phyloP scores from a whole-genome alignment of 2,888 invertebrate genomes.

The Tiphia femorata region DNA sequence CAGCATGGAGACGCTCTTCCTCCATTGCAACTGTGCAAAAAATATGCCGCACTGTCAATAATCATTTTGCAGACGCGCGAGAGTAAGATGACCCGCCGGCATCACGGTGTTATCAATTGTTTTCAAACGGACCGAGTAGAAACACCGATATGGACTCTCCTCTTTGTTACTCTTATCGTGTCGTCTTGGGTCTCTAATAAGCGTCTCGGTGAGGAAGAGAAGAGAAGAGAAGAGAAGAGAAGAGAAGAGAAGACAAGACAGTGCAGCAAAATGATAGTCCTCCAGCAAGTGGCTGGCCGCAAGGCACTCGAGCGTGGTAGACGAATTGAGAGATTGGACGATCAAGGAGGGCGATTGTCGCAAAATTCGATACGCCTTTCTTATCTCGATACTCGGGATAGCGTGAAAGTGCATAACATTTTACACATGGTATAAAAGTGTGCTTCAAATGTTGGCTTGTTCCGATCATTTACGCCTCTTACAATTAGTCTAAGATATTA shows the following conservation, averaged over 20 bases:
- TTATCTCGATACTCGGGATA: no score
- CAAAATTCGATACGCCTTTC: no score
- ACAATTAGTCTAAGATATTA: no score
- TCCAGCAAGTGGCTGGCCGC: not conserved
- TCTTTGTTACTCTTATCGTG: conserved; percentile 45
- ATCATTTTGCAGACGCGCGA: conserved; percentile 36
- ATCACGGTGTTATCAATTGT: conserved; percentile 47
- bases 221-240: not conserved
- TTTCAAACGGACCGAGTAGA: conserved; percentile 34
- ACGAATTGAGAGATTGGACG: no score
- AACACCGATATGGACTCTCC: conserved; percentile 35
- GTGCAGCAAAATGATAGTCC: not conserved
- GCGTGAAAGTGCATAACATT: no score
- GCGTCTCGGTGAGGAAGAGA: conserved; percentile 7
- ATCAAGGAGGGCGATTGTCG: no score
- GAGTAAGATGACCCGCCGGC: conserved; percentile 42
- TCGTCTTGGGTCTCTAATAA: not conserved
- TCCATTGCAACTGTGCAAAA: conserved; percentile 3
- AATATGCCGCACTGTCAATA: conserved; percentile 18
- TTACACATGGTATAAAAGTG: no score
- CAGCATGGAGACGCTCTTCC: not conserved
- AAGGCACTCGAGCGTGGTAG: no score
- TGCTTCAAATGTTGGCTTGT: no score
- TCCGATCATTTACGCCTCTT: no score
- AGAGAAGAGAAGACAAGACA: not conserved